A percentile compares a stretch with the other conserved stretches of the same genome.
Evolutionary conservation across 1,140 invertebrate genomes (phyloP).

Genomic region (Drosophila lini): DNA sequence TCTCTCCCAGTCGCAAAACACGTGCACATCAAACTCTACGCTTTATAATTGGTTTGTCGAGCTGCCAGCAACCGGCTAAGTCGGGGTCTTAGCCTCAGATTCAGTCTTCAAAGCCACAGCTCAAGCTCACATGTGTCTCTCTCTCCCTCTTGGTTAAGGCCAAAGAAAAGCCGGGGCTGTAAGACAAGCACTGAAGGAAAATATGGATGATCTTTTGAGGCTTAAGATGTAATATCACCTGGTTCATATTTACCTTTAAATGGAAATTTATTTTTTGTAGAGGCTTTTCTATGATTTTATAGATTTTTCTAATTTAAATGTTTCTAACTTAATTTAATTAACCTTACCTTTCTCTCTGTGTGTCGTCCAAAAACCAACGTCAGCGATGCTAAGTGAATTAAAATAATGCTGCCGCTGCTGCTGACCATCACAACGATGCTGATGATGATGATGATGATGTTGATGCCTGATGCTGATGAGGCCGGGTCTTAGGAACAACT

Average conservation of each 20-base stretch:
- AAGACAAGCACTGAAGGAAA: constrained; percentile 15
- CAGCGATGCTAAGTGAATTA: constrained; percentile 76
- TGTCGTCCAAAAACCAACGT: constrained; percentile 53
- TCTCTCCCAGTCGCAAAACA: constrained; percentile 40
- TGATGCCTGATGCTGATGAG: constrained; percentile 44
- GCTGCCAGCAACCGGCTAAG: constrained; percentile 55
- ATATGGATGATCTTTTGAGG: neutral
- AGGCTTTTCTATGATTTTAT: neutral
- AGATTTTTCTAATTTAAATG: neutral
- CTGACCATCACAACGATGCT: constrained; percentile 6
- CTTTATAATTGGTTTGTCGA: constrained; percentile 80
- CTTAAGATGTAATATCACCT: neutral
- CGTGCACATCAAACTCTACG: constrained; percentile 69
- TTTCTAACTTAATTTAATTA: too few species aligned
- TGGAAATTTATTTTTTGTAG: too few species aligned
- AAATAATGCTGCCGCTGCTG: constrained; percentile 65
- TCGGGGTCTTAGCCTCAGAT: constrained; percentile 34
- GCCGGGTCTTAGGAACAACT: neutral
- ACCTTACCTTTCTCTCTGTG: constrained; percentile 1
- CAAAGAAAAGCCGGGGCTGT: constrained; percentile 19
- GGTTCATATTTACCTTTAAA: neutral
- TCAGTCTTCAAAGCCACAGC: constrained; percentile 29
- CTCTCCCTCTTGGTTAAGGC: constrained; percentile 6
- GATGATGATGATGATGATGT: constrained; percentile 15
- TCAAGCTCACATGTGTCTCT: constrained; percentile 35